These are phyloP conservation scores for Gasteruption jaculator DNA, from an alignment of 2,888 invertebrate species.

Conservation along the genomic window DNA sequence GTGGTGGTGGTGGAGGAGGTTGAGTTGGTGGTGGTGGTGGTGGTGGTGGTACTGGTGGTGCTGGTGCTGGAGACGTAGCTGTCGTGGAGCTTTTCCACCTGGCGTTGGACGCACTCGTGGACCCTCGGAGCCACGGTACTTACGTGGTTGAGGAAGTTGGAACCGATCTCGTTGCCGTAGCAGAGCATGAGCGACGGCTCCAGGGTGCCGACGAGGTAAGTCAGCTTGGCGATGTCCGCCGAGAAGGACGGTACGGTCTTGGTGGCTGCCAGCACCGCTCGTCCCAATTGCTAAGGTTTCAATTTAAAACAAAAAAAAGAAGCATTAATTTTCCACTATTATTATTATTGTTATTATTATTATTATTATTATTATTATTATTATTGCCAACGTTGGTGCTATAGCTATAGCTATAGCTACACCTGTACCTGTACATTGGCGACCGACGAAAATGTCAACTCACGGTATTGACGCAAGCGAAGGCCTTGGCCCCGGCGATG, in stretches of 20 bases:
- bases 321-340: no score
- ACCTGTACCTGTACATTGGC: background rate
- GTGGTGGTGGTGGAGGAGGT: no score
- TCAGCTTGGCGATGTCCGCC: background rate
- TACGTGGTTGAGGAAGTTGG: no score
- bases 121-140: no score
- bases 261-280: background rate
- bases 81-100: no score
- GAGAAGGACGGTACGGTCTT: background rate
- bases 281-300: no score
- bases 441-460: slow-evolving; percentile 11
- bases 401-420: slow-evolving; percentile 7
- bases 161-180: no score
- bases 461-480: slow-evolving; percentile 27
- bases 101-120: no score
- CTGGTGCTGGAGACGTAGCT: no score
- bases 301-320: no score
- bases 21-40: background rate
- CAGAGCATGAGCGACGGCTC: background rate
- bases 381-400: no score
- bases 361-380: background rate
- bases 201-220: background rate
- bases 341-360: background rate
- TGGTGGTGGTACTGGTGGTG: no score
- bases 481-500: slow-evolving; percentile 13